Conservation (phyloP, 1,140 invertebrate genomes). For the Theocolax elegans region DNA sequence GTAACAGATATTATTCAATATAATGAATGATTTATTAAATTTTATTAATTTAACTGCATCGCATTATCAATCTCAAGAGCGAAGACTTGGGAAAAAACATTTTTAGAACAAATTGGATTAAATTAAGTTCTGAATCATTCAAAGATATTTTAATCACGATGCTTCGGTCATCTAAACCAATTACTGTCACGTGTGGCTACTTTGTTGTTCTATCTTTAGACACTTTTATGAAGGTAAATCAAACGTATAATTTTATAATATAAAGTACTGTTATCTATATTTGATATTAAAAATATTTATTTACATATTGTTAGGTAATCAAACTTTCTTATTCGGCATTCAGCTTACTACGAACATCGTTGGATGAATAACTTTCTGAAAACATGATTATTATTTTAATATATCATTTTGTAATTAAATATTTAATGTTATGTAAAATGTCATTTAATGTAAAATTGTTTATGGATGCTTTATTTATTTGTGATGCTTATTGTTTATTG, state of each 20-base stretch:
- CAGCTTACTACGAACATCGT: neutral
- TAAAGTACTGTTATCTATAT: neutral
- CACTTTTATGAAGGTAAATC: slow-evolving; percentile 13
- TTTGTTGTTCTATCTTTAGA: neutral
- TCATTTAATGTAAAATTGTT: no score
- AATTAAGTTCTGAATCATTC: neutral
- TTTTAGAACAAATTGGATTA: neutral
- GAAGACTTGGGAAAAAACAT: neutral
- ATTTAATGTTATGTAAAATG: no score
- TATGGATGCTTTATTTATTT: no score
- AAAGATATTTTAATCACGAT: neutral
- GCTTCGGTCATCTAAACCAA: neutral
- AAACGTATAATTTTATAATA: slow-evolving; percentile 3
- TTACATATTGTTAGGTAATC: neutral
- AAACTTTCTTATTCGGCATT: slow-evolving; percentile 27
- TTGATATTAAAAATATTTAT: neutral
- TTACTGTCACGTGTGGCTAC: neutral
- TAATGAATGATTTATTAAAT: neutral
- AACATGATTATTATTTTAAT: no score
- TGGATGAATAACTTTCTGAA: no score
- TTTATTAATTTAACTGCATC: no score
- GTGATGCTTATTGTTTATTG: no score
- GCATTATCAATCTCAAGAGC: no score
- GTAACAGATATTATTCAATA: neutral
- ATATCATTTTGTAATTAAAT: no score